Percentiles rank a stretch among this genome's conserved stretches.
These are phyloP conservation scores for Heterotis niloticus DNA, from an alignment of 2,113 vertebrate species.

Conservation along the genomic window DNA sequence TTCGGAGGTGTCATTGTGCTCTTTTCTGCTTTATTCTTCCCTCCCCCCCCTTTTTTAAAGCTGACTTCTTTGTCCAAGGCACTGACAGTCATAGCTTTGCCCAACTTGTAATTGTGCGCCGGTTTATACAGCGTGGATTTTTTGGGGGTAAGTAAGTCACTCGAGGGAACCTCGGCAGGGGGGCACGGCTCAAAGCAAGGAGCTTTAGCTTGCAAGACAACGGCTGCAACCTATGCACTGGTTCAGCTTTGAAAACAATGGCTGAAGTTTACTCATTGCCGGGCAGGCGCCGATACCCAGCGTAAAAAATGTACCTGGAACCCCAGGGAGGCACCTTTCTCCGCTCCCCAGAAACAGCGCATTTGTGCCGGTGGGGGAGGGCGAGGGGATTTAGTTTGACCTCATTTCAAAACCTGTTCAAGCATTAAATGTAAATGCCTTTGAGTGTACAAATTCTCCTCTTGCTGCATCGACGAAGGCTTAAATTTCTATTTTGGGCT, in stretches of 20 bases:
- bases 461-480: not conserved
- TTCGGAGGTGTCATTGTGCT: no score
- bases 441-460: not conserved
- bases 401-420: constrained; percentile 23
- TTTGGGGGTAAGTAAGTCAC: no score
- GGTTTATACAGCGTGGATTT: no score
- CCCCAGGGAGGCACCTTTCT: not conserved
- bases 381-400: constrained; percentile 6
- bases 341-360: not conserved
- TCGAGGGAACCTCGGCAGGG: no score
- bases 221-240: not conserved
- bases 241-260: not conserved
- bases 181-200: no score
- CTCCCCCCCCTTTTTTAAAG: no score
- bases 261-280: not conserved
- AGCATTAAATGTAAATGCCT: constrained; percentile 7
- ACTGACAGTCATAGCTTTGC: not conserved
- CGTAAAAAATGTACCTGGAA: not conserved
- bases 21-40: no score
- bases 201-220: no score
- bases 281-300: not conserved
- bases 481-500: constrained; percentile 19
- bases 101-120: no score
- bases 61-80: not conserved
- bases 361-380: not conserved